A percentile compares a stretch with the other conserved stretches of the same genome.
These are phyloP conservation scores for Rhodophaea formosa DNA, from an alignment of 2,888 invertebrate species.

Conservation along the genomic window DNA sequence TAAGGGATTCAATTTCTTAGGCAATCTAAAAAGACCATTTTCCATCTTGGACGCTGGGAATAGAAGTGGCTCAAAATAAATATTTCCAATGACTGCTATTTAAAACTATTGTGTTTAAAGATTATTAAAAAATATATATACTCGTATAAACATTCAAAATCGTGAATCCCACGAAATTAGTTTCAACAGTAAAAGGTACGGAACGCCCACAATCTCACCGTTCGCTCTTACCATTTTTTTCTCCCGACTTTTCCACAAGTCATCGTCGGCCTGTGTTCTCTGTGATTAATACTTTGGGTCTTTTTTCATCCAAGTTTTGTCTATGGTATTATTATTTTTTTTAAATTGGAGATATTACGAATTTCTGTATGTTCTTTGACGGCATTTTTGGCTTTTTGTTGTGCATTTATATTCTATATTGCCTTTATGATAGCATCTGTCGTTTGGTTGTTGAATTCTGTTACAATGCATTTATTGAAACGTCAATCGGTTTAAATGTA, in stretches of 20 bases:
- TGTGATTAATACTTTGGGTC: slow-evolving; percentile 66
- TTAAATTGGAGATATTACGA: slow-evolving; percentile 30
- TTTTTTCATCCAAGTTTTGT: slow-evolving; percentile 37
- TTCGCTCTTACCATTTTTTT: slow-evolving; percentile 36
- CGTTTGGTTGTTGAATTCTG: slow-evolving; percentile 13
- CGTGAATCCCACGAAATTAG: too few relatives aligned
- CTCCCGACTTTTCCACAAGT: slow-evolving; percentile 63
- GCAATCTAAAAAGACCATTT: too few relatives aligned
- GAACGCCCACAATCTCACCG: background rate
- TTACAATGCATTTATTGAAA: slow-evolving; percentile 12
- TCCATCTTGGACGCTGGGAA: too few relatives aligned
- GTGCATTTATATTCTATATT: slow-evolving; percentile 10
- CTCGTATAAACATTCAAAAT: too few relatives aligned
- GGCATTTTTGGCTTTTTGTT: slow-evolving; percentile 21
- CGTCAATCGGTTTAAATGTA: background rate
- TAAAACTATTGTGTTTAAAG: too few relatives aligned
- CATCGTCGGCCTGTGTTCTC: slow-evolving; percentile 65
- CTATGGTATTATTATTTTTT: slow-evolving; percentile 39
- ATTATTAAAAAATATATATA: too few relatives aligned
- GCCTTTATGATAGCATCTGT: slow-evolving; percentile 29
- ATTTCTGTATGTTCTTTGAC: slow-evolving; percentile 26
- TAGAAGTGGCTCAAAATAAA: too few relatives aligned
- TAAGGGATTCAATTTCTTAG: too few relatives aligned
- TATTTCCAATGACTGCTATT: too few relatives aligned
- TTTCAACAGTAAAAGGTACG: background rate